phyloP scores from a whole-genome alignment of 2,797 vertebrate species.

The Euthynnus affinis region DNA sequence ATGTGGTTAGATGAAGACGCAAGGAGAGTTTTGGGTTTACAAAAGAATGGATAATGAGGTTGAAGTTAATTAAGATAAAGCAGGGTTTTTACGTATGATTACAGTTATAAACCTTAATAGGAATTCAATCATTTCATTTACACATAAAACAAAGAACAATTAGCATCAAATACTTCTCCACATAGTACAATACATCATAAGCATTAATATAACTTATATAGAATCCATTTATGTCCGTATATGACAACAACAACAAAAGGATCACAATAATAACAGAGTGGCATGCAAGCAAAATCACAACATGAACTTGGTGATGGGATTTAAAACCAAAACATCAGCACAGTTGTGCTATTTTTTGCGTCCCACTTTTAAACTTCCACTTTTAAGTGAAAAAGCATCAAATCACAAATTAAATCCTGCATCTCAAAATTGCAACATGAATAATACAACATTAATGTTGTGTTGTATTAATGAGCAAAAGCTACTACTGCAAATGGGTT shows the following conservation, averaged over 20 bases:
- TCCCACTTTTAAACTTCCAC: constrained; percentile 34
- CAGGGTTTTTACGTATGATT: background rate
- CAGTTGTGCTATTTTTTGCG: constrained; percentile 45
- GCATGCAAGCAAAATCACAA: constrained; percentile 61
- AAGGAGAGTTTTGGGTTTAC: constrained; percentile 1
- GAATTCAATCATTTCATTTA: constrained; percentile 16
- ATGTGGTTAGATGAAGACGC: constrained; percentile 62
- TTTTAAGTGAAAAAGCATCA: constrained; percentile 9
- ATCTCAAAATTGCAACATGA: constrained; percentile 52
- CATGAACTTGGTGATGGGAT: constrained; percentile 54
- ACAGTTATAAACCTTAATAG: constrained; percentile 3
- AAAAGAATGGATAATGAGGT: constrained; percentile 37
- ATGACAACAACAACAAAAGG: constrained; percentile 52
- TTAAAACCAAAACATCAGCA: constrained; percentile 57
- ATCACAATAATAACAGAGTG: constrained; percentile 44
- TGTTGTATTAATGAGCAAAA: constrained; percentile 64
- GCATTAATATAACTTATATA: constrained; percentile 15
- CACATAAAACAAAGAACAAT: constrained; percentile 16
- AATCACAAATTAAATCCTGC: constrained; percentile 58
- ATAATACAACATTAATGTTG: constrained; percentile 61
- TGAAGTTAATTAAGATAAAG: constrained; percentile 37
- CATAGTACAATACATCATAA: background rate
- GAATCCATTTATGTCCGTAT: background rate
- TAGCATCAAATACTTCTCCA: constrained; percentile 5
- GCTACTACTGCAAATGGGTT: constrained; percentile 68